These are phyloP conservation scores for Hydropsyche tenuis DNA, from an alignment of 1,140 invertebrate species.

Conservation along the genomic window DNA sequence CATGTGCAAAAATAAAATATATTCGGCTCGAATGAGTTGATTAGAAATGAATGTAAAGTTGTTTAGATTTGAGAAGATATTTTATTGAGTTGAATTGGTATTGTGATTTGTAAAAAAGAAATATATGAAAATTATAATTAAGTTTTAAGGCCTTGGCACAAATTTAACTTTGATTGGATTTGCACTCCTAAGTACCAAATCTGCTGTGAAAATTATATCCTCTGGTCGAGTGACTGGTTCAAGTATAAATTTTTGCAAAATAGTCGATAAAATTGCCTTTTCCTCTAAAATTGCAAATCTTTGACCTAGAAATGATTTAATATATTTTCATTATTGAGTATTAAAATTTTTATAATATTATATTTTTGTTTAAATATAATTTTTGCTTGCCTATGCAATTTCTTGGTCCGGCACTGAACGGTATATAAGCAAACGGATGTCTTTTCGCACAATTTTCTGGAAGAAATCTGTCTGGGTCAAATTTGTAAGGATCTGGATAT, in stretches of 20 bases:
- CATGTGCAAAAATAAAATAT: no score
- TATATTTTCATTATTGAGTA: background rate
- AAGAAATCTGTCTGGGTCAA: slow-evolving; percentile 46
- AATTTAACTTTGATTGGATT: slow-evolving; percentile 53
- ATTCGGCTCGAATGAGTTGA: no score
- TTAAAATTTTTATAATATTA: background rate
- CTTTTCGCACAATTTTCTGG: slow-evolving; percentile 42
- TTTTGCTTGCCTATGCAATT: slow-evolving; percentile 46
- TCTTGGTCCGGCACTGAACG: slow-evolving; percentile 48
- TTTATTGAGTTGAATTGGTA: no score
- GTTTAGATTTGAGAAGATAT: no score
- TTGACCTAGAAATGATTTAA: slow-evolving; percentile 60
- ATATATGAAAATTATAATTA: no score
- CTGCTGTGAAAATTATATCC: slow-evolving; percentile 61
- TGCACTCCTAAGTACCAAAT: slow-evolving; percentile 65
- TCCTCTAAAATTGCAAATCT: slow-evolving; percentile 78
- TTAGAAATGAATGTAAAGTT: no score
- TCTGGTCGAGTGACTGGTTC: slow-evolving; percentile 63
- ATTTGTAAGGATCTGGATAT: slow-evolving; percentile 43
- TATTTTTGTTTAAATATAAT: background rate
- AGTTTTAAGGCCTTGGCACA: slow-evolving; percentile 15
- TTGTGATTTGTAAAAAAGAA: no score
- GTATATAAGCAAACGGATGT: slow-evolving; percentile 48
- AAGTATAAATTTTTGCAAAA: slow-evolving; percentile 69
- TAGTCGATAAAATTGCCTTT: slow-evolving; percentile 69